phyloP scores from a whole-genome alignment of 2,888 invertebrate species.

The Hemaris fuciformis region DNA sequence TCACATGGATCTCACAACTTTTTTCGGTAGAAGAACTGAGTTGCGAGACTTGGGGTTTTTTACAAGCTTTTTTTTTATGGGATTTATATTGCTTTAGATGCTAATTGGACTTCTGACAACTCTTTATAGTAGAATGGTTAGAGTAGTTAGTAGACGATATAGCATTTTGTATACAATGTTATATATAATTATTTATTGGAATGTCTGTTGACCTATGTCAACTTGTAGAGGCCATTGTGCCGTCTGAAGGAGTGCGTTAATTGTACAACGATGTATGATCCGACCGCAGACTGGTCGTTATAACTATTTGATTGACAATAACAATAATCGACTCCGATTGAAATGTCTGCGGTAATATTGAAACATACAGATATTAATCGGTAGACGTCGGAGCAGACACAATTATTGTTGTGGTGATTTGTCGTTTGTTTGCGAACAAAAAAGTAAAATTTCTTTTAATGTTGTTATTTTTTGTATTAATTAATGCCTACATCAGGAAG shows the following conservation, averaged over 20 bases:
- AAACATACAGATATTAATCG: background rate
- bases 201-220: background rate
- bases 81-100: too few species aligned
- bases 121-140: too few species aligned
- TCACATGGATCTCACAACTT: too few species aligned
- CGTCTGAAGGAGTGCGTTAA: background rate
- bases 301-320: slow-evolving; percentile 2
- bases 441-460: background rate
- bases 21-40: too few species aligned
- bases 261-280: background rate
- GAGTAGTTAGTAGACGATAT: too few species aligned
- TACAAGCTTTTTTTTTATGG: too few species aligned
- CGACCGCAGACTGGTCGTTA: background rate
- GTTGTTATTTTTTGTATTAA: too few species aligned
- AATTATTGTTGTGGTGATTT: background rate
- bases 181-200: background rate
- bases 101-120: too few species aligned
- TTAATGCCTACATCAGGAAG: too few species aligned
- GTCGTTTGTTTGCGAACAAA: background rate
- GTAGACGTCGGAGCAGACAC: background rate
- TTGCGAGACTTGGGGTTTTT: too few species aligned
- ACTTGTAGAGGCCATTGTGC: background rate
- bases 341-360: background rate
- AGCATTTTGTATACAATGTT: too few species aligned
- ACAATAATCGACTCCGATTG: background rate